Evolutionary conservation across 2,113 vertebrate species (phyloP).

Genomic region (Thalassoma bifasciatum): DNA sequence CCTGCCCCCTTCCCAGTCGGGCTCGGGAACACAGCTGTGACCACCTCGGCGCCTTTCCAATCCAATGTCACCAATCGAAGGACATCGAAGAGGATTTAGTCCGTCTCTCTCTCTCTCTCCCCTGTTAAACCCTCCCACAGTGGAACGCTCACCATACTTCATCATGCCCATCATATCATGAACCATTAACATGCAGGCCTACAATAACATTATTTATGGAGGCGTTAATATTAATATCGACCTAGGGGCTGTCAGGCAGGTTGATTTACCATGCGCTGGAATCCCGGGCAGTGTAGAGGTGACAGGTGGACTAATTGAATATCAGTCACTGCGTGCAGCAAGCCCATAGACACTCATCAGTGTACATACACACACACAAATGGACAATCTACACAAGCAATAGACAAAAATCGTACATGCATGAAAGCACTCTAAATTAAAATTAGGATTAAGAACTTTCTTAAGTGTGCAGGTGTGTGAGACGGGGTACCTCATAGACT

Average conservation of each 20-base stretch:
- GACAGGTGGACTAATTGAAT: constrained; percentile 75
- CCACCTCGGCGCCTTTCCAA: constrained; percentile 73
- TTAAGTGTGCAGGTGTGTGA: constrained; percentile 18
- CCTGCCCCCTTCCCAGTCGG: constrained; percentile 30
- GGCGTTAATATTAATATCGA: constrained; percentile 78
- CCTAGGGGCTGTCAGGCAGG: constrained; percentile 60
- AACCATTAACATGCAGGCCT: constrained; percentile 71
- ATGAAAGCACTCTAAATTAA: constrained; percentile 14
- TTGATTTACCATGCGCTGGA: constrained; percentile 69
- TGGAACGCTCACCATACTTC: constrained; percentile 45
- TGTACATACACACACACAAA: not conserved
- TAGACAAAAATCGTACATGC: constrained; percentile 1
- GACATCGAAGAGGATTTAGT: constrained; percentile 73
- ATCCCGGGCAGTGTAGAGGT: constrained; percentile 56
- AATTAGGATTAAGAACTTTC: not conserved
- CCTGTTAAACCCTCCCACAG: constrained; percentile 60
- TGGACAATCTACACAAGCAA: constrained; percentile 6
- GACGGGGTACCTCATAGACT: constrained; percentile 10
- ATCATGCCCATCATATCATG: constrained; percentile 73
- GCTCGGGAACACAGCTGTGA: constrained; percentile 79
- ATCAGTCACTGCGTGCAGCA: constrained; percentile 58
- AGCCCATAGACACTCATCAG: constrained; percentile 39
- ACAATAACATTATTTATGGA: constrained; percentile 81
- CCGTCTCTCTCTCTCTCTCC: constrained; percentile 34
- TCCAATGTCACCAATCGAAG: constrained; percentile 77